These are phyloP conservation scores for Catharus bicknelli DNA, from an alignment of 2,113 vertebrate genomes.

Conservation along the genomic window DNA sequence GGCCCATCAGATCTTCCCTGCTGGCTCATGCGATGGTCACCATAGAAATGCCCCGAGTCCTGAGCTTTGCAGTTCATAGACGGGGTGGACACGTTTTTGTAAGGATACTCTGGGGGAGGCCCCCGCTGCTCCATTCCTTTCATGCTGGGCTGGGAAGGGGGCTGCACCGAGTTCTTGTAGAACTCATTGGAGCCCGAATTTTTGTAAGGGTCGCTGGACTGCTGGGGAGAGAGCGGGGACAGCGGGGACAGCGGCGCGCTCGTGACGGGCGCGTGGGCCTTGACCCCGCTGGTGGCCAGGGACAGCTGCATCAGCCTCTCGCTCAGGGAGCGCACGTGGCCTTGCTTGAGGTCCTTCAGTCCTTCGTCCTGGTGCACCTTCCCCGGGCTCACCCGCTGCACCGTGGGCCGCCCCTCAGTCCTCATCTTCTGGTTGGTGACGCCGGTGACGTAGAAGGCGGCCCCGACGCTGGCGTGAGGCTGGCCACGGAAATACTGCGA, in stretches of 20 bases:
- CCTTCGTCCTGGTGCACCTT: slow-evolving; percentile 97
- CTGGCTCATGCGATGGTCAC: slow-evolving; percentile 86
- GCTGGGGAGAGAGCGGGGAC: slow-evolving; percentile 84
- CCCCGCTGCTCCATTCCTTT: slow-evolving; percentile 86
- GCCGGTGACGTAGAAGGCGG: slow-evolving; percentile 92
- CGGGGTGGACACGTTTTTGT: slow-evolving; percentile 84
- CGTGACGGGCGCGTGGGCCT: slow-evolving; percentile 91
- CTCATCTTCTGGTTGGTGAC: slow-evolving; percentile 90
- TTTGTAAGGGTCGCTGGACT: slow-evolving; percentile 79
- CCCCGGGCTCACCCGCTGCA: slow-evolving; percentile 87
- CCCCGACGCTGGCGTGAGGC: slow-evolving; percentile 82
- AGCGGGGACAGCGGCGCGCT: slow-evolving; percentile 86
- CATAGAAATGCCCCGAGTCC: slow-evolving; percentile 86
- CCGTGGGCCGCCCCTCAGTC: slow-evolving; percentile 89
- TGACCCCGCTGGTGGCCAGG: slow-evolving; percentile 93
- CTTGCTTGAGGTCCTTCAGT: slow-evolving; percentile 96
- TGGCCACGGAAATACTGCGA: slow-evolving; percentile 96
- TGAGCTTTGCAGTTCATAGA: slow-evolving; percentile 84
- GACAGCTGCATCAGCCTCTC: slow-evolving; percentile 98
- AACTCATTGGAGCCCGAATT: slow-evolving; percentile 81
- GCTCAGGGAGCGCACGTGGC: slow-evolving; percentile 95
- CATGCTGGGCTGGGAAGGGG: slow-evolving; percentile 73
- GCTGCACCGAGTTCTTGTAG: slow-evolving; percentile 83
- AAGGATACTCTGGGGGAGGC: slow-evolving; percentile 96
- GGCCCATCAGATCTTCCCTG: slow-evolving; percentile 84